Conservation (phyloP, 2,888 invertebrate genomes). For the Cenopis cana region DNA sequence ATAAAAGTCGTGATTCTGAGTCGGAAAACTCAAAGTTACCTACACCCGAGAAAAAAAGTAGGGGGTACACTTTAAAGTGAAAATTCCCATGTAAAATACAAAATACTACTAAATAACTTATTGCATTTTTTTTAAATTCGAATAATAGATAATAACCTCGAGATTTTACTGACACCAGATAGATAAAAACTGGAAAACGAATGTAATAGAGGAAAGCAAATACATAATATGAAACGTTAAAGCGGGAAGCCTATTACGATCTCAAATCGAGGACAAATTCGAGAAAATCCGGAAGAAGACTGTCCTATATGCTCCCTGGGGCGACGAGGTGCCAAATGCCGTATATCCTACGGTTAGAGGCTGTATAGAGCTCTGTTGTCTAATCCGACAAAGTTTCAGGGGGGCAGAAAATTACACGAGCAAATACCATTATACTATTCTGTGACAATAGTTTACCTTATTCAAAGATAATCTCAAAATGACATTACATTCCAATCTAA, state of each 20-base stretch:
- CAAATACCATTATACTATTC: no score
- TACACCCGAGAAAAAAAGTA: no score
- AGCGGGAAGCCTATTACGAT: constrained; percentile 1
- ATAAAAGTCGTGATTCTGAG: no score
- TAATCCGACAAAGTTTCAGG: constrained; percentile 34
- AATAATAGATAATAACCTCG: not conserved
- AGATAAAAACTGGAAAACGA: not conserved
- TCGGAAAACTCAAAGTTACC: no score
- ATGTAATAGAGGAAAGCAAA: not conserved
- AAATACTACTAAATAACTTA: no score
- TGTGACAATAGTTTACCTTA: no score
- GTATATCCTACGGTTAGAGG: not conserved
- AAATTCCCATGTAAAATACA: no score
- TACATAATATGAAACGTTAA: not conserved
- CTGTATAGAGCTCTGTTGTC: constrained; percentile 17
- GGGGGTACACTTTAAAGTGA: no score
- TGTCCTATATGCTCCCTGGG: constrained; percentile 11
- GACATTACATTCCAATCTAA: not conserved
- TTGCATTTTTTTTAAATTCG: no score
- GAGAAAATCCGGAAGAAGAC: constrained; percentile 19
- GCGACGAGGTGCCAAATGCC: constrained; percentile 30
- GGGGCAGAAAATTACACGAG: constrained; percentile 38
- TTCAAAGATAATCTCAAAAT: no score
- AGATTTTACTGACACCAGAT: not conserved
- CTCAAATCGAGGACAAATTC: constrained; percentile 17